Conservation (phyloP, 2,113 vertebrate genomes). For the Chrysemys picta region DNA sequence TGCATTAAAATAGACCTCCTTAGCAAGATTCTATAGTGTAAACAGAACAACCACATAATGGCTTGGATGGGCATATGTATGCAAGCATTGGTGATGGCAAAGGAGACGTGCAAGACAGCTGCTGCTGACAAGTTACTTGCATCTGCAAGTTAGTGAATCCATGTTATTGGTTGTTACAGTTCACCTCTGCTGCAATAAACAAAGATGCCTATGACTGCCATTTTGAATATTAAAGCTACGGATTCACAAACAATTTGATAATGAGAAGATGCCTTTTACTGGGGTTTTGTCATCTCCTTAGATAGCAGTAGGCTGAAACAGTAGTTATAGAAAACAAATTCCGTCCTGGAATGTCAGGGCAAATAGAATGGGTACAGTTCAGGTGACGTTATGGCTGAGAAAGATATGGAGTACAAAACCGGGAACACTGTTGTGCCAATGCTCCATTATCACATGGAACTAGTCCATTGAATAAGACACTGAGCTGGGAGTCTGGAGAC, state of each 20-base stretch:
- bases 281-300: not conserved
- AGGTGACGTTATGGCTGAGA: not conserved
- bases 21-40: not conserved
- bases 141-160: not conserved
- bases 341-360: accelerated
- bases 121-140: accelerated
- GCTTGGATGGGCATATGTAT: not conserved
- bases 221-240: not conserved
- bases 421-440: not conserved
- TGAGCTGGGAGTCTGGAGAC: not conserved
- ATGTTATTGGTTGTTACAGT: not conserved
- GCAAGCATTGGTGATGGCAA: not conserved
- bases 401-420: not conserved
- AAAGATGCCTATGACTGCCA: accelerated
- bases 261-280: not conserved
- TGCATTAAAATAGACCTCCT: not conserved
- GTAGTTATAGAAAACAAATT: not conserved
- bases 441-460: accelerated
- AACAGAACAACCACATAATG: not conserved
- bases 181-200: not conserved
- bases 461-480: not conserved
- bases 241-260: not conserved
- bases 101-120: accelerated
- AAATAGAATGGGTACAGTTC: accelerated
- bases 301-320: not conserved